Evolutionary conservation across 2,888 invertebrate genomes (phyloP).

Genomic region (Ceraclea dissimilis): DNA sequence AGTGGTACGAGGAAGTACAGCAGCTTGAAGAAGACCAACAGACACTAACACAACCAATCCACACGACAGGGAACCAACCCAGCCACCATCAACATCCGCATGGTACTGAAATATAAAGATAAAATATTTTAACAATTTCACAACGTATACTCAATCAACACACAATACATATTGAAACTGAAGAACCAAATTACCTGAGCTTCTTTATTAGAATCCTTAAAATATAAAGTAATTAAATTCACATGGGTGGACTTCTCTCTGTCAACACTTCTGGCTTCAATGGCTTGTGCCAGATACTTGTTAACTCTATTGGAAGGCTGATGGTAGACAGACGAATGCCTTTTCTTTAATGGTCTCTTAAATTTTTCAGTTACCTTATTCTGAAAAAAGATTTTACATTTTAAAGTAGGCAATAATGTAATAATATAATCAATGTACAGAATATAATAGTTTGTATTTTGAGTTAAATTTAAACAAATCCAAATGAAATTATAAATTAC

Average conservation of each 20-base stretch:
- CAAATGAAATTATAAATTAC: too few relatives aligned
- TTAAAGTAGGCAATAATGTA: not conserved
- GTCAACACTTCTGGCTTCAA: conserved; percentile 84
- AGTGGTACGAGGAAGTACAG: conserved; percentile 76
- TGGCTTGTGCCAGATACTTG: conserved; percentile 85
- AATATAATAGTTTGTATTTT: too few relatives aligned
- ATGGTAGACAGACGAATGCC: conserved; percentile 79
- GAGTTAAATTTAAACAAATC: too few relatives aligned
- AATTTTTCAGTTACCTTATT: conserved; percentile 83
- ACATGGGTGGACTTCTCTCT: conserved; percentile 85
- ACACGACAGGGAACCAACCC: conserved; percentile 74
- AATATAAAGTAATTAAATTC: conserved; percentile 75
- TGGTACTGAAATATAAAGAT: conserved; percentile 60
- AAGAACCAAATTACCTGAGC: conserved; percentile 58
- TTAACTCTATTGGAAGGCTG: conserved; percentile 87
- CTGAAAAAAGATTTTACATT: conserved; percentile 40
- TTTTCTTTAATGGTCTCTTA: conserved; percentile 80
- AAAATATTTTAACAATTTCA: not conserved
- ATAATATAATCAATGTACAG: too few relatives aligned
- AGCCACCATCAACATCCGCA: conserved; percentile 76
- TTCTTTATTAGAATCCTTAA: conserved; percentile 79
- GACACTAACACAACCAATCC: conserved; percentile 68
- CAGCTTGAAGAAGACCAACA: conserved; percentile 67
- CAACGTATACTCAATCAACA: too few relatives aligned
- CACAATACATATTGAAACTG: too few relatives aligned